Percentiles rank a stretch among this genome's conserved stretches.
Conservation (phyloP, 2,888 invertebrate genomes). For the Eupithecia vulgata region DNA sequence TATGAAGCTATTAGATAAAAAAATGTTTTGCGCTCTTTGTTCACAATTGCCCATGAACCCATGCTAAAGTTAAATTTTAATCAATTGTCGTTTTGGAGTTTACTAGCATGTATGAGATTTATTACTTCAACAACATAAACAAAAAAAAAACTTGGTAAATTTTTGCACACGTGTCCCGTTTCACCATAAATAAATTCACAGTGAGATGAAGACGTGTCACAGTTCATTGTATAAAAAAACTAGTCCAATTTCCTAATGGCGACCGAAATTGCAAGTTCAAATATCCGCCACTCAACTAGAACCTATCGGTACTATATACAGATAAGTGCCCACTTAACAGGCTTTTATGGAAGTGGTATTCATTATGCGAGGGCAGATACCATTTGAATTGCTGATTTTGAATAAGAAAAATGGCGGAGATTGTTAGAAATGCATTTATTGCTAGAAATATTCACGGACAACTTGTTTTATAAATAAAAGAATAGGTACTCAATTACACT, state of each 20-base stretch:
- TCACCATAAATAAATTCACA: not conserved
- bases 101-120: too few species aligned
- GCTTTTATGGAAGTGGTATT: slow-evolving; percentile 13
- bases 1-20: too few species aligned
- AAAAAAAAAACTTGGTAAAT: too few species aligned
- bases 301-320: not conserved
- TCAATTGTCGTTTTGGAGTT: too few species aligned
- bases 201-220: not conserved
- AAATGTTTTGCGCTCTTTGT: too few species aligned
- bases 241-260: not conserved
- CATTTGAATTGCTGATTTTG: slow-evolving; percentile 30
- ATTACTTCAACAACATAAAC: too few species aligned
- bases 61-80: too few species aligned
- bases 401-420: not conserved
- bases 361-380: slow-evolving; percentile 25
- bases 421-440: not conserved
- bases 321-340: not conserved
- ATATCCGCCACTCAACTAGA: not conserved
- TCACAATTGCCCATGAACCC: too few species aligned
- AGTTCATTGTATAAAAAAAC: not conserved
- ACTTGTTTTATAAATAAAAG: not conserved
- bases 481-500: not conserved
- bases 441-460: not conserved
- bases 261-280: not conserved
- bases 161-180: not conserved